Conservation (phyloP, 2,888 invertebrate genomes). For the Cistogaster globosa region DNA sequence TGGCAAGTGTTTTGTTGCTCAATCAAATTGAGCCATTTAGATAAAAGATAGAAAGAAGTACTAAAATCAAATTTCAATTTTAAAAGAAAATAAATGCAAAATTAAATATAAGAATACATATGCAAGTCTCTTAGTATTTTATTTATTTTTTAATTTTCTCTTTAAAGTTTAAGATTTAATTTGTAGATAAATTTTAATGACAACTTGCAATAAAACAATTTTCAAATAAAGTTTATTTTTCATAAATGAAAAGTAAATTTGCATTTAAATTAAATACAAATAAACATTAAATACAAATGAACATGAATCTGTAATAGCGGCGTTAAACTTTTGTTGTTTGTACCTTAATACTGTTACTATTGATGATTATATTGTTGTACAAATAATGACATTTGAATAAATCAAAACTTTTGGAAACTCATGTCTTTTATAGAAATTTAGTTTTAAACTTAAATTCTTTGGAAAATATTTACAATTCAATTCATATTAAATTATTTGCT, state of each 20-base stretch:
- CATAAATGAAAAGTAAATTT: conserved; percentile 6
- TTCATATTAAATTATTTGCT: conserved; percentile 39
- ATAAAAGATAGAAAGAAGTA: conserved; percentile 54
- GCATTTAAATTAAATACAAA: conserved; percentile 49
- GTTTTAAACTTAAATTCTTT: neutral
- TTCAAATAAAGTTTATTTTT: conserved; percentile 6
- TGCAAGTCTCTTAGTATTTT: conserved; percentile 50
- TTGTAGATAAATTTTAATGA: conserved; percentile 52
- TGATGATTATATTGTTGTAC: conserved; percentile 63
- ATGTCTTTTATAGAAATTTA: conserved; percentile 27
- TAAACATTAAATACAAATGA: neutral
- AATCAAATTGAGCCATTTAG: conserved; percentile 68
- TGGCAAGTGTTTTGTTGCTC: conserved; percentile 69
- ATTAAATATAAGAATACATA: conserved; percentile 21
- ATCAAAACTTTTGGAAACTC: conserved; percentile 66
- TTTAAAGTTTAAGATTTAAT: conserved; percentile 8
- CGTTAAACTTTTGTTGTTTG: conserved; percentile 58
- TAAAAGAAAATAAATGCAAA: conserved; percentile 5
- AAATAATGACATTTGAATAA: conserved; percentile 70
- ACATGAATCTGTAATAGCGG: conserved; percentile 17
- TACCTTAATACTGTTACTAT: conserved; percentile 20
- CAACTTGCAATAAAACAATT: conserved; percentile 55
- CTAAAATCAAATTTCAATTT: conserved; percentile 34
- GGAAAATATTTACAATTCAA: neutral
- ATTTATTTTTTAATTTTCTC: neutral